Conservation (phyloP, 2,113 vertebrate genomes). For the Pygathrix nemaeus region DNA sequence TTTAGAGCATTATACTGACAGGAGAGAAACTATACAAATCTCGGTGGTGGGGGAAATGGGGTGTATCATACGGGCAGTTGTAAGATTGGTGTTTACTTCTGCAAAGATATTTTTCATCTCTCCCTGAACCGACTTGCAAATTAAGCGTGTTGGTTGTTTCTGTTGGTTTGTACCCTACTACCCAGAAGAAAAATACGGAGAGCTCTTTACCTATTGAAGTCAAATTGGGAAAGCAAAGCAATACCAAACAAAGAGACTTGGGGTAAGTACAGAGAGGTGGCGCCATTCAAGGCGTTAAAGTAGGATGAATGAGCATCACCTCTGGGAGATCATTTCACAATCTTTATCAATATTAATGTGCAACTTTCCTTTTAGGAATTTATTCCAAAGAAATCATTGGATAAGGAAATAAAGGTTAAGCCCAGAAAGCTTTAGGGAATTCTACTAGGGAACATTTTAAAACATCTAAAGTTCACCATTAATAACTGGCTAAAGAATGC, state of each 20-base stretch:
- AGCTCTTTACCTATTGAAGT: not conserved
- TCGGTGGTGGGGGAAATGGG: not conserved
- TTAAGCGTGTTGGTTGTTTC: not conserved
- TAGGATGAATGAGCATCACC: not conserved
- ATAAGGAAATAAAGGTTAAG: not conserved
- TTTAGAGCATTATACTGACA: not conserved
- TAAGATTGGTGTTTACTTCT: not conserved
- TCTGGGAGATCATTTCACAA: not conserved
- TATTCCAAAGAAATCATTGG: conserved; percentile 6
- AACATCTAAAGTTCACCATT: not conserved
- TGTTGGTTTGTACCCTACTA: not conserved
- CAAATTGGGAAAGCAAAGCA: conserved; percentile 14
- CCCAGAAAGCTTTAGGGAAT: not conserved
- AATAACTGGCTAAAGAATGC: not conserved
- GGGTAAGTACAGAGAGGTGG: not conserved
- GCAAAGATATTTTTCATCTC: not conserved
- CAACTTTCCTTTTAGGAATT: not conserved
- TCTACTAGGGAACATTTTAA: not conserved
- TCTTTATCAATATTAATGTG: not conserved
- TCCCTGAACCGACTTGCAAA: not conserved
- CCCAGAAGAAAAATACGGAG: not conserved
- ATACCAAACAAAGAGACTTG: not conserved
- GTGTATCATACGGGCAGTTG: no score
- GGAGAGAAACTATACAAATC: not conserved
- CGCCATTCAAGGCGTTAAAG: not conserved